phyloP scores from a whole-genome alignment of 2,113 vertebrate genomes.

The Orientallactaga bullata region DNA sequence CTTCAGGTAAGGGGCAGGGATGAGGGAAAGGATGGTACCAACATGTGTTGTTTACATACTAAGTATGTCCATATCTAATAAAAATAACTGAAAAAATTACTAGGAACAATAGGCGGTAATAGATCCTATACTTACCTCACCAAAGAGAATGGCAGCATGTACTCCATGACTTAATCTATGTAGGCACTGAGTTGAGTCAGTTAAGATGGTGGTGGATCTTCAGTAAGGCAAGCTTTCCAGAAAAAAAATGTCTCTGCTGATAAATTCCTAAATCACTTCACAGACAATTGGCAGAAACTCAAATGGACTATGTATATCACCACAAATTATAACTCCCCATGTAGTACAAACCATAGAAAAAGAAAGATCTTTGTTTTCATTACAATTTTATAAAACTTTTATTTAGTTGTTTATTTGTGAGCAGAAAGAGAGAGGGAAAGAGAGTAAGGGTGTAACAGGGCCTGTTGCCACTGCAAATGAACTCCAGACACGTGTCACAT shows the following conservation, averaged over 20 bases:
- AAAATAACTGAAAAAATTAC: no score
- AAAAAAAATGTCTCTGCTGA: background rate
- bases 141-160: background rate
- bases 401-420: no score
- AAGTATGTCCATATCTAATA: no score
- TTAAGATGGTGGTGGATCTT: background rate
- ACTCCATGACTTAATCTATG: background rate
- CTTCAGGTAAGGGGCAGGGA: no score
- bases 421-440: no score
- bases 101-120: background rate
- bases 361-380: background rate
- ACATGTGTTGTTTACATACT: no score
- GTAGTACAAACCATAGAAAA: background rate
- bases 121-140: background rate
- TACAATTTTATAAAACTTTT: no score
- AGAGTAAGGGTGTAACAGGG: no score
- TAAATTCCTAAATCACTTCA: slow-evolving; percentile 5
- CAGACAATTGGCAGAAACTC: background rate
- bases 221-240: background rate
- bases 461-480: no score
- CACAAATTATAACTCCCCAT: background rate
- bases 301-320: background rate
- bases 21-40: no score
- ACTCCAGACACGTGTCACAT: no score
- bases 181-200: background rate